phyloP scores from a whole-genome alignment of 35 echinoderm and acorn worm genomes.

The Stichopus chloronotus region DNA sequence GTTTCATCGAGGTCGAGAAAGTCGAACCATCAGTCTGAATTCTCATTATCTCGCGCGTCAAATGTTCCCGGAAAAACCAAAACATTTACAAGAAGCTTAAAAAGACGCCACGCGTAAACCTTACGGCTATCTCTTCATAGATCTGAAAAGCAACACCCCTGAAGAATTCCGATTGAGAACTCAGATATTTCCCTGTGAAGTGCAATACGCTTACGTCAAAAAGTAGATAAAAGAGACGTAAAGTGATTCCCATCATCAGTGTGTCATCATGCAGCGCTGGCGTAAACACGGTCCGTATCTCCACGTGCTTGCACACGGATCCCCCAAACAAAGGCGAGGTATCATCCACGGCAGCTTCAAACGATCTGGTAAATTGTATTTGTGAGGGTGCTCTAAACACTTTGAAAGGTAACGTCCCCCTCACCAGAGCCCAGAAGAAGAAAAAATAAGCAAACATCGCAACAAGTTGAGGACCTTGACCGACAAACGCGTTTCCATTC shows the following conservation, averaged over 20 bases:
- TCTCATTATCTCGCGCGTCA: too few species aligned
- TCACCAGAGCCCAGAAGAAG: constrained; percentile 16
- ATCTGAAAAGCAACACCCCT: too few species aligned
- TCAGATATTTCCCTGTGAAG: too few species aligned
- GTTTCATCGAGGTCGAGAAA: too few species aligned
- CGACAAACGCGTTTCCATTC: background rate
- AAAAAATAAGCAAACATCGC: constrained; percentile 11
- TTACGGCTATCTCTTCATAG: too few species aligned
- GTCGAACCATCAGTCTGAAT: too few species aligned
- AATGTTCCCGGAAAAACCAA: constrained; percentile 52
- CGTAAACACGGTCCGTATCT: constrained; percentile 30
- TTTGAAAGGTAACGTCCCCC: constrained; percentile 35
- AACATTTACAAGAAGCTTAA: constrained; percentile 64
- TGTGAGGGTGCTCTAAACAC: constrained; percentile 49
- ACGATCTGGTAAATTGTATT: constrained; percentile 11
- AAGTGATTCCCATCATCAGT: background rate
- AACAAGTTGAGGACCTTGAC: background rate
- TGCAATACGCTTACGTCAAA: constrained; percentile 44
- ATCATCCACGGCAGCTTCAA: constrained; percentile 23
- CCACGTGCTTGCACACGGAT: constrained; percentile 19
- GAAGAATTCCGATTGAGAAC: too few species aligned
- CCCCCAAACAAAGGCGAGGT: constrained; percentile 35
- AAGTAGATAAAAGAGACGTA: background rate
- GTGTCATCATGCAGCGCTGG: constrained; percentile 25
- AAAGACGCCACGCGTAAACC: constrained; percentile 60